Conservation (phyloP, 2,797 vertebrate genomes). For the Hozukius guyotensis region DNA sequence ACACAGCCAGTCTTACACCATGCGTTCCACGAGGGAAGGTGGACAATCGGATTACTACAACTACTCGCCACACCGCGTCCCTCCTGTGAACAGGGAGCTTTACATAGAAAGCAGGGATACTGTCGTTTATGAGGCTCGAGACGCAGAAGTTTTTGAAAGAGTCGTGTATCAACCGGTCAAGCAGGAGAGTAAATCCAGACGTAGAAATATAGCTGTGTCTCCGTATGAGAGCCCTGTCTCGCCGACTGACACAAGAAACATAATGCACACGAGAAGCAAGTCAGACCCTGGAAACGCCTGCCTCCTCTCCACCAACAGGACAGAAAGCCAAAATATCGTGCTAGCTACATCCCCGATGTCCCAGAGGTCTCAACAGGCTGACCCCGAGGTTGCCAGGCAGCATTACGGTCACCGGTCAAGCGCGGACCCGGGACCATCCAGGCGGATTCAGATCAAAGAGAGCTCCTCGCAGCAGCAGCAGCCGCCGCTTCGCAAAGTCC, state of each 20-base stretch:
- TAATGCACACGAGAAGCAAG: slow-evolving; percentile 90
- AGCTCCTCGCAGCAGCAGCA: slow-evolving; percentile 66
- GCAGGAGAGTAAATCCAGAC: slow-evolving; percentile 84
- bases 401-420: slow-evolving; percentile 74
- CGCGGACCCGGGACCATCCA: slow-evolving; percentile 81
- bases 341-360: slow-evolving; percentile 68
- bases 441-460: slow-evolving; percentile 77
- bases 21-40: slow-evolving; percentile 78
- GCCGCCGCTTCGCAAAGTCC: slow-evolving; percentile 68
- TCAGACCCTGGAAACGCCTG: slow-evolving; percentile 94
- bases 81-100: slow-evolving; percentile 85
- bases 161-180: slow-evolving; percentile 88
- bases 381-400: slow-evolving; percentile 79
- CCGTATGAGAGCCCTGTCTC: slow-evolving; percentile 84
- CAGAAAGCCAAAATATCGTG: slow-evolving; percentile 80
- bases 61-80: slow-evolving; percentile 70
- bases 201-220: slow-evolving; percentile 81
- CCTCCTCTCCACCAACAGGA: slow-evolving; percentile 86
- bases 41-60: slow-evolving; percentile 82
- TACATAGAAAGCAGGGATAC: slow-evolving; percentile 83
- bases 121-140: slow-evolving; percentile 84
- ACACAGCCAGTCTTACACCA: slow-evolving; percentile 86
- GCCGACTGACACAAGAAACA: slow-evolving; percentile 71
- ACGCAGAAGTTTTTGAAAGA: slow-evolving; percentile 88
- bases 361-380: slow-evolving; percentile 66